A percentile compares a stretch with the other conserved stretches of the same genome.
These are phyloP conservation scores for Syngnathus typhle DNA, from an alignment of 2,113 vertebrate genomes.

Conservation along the genomic window DNA sequence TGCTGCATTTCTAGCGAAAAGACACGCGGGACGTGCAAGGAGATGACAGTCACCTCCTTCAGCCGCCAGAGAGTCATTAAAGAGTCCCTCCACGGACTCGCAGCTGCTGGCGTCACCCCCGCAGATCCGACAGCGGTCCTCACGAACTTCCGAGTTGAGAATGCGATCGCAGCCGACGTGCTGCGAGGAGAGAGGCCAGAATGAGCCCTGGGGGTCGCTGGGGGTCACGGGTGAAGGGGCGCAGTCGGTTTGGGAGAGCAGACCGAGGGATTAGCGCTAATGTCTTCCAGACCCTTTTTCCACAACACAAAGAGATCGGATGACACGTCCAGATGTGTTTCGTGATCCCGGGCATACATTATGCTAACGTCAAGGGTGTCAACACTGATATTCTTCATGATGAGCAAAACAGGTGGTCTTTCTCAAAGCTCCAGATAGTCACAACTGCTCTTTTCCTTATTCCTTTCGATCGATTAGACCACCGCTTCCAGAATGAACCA, in stretches of 20 bases:
- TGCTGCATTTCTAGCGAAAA: neutral
- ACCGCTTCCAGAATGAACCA: slow-evolving; percentile 15
- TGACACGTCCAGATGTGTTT: slow-evolving; percentile 60
- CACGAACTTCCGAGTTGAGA: slow-evolving; percentile 85
- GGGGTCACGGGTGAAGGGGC: slow-evolving; percentile 44
- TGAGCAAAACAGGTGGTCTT: slow-evolving; percentile 58
- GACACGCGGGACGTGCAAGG: slow-evolving; percentile 7
- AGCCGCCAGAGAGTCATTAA: slow-evolving; percentile 79
- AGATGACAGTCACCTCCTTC: slow-evolving; percentile 76
- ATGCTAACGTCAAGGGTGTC: slow-evolving; percentile 56
- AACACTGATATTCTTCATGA: slow-evolving; percentile 57
- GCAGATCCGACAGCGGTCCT: slow-evolving; percentile 90
- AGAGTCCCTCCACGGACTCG: slow-evolving; percentile 84
- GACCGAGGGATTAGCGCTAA: slow-evolving; percentile 53
- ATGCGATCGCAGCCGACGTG: slow-evolving; percentile 94
- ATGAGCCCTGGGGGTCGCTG: slow-evolving; percentile 30
- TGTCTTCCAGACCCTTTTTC: slow-evolving; percentile 55
- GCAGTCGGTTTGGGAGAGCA: slow-evolving; percentile 47
- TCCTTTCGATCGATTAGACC: slow-evolving; percentile 35
- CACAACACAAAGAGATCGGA: slow-evolving; percentile 57
- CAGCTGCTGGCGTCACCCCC: slow-evolving; percentile 90
- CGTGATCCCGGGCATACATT: slow-evolving; percentile 56
- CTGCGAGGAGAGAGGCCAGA: slow-evolving; percentile 60
- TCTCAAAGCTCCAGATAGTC: slow-evolving; percentile 50
- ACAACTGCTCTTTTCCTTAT: slow-evolving; percentile 22